Evolutionary conservation across 2,797 vertebrate species (phyloP).

Genomic region (Pelochelys cantorii): DNA sequence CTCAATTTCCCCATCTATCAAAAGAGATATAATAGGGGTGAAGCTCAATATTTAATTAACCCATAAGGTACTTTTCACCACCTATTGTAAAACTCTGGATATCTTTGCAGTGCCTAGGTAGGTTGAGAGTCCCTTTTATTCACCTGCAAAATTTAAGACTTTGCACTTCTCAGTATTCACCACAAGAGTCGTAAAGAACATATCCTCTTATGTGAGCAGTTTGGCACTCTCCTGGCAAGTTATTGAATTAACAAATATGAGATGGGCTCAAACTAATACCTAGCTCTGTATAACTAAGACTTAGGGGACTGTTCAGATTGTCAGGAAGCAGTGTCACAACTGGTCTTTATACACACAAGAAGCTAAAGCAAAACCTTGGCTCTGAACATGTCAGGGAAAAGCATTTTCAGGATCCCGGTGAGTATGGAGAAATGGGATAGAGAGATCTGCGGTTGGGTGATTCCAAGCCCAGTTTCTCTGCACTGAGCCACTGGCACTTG

Average conservation of each 20-base stretch:
- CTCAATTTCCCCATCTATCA: slow-evolving; percentile 17
- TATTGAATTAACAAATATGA: neutral
- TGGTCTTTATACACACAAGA: neutral
- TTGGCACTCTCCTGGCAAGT: neutral
- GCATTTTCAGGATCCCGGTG: neutral
- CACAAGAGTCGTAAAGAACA: neutral
- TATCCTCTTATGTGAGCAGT: neutral
- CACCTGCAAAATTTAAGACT: neutral
- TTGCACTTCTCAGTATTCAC: fast-evolving
- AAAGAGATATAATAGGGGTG: neutral
- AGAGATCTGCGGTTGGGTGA: neutral
- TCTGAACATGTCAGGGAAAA: neutral
- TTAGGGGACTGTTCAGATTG: neutral
- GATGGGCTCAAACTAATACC: neutral
- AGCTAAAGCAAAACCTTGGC: neutral
- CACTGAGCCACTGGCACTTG: neutral
- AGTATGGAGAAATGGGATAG: neutral
- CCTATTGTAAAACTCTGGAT: neutral
- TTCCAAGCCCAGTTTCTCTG: neutral
- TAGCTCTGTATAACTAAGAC: neutral
- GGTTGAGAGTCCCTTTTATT: neutral
- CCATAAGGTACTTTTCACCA: neutral
- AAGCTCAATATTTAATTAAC: neutral
- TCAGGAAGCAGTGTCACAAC: neutral
- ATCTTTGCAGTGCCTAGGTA: neutral